Base-by-base conservation (phyloP, 2,113 vertebrate species). In the Megaceryle torquata region DNA sequence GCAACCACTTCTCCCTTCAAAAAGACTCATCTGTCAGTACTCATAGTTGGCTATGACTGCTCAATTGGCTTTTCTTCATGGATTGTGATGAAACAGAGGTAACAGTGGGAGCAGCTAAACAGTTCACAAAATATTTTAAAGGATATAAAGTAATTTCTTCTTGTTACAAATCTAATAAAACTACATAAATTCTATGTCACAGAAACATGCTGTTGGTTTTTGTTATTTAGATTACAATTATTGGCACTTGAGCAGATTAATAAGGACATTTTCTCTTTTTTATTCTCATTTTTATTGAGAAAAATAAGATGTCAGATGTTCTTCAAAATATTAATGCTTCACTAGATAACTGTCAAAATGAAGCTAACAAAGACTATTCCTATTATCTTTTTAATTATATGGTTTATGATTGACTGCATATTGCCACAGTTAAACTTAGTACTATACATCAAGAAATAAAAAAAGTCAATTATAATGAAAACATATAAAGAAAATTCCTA, bases 261-360 rank as follows among this genome's bases (percentile, higher is more conserved):
- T 64, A 69, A 82, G 17, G 41, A 83, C 48, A 50, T 56, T 77
- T 83, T 88, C 6, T 69, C 44, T 76, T 89, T 37, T 82, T 63
- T 13, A 46, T 43, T 71, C 8, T 79, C 26, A n/a, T 70, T 85
- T 79, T 82, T 88, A 70, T 76, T 82, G 60, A 19, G 63, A 72
- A 94, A 91, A 91, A 84, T 83, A 74, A 69, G 24, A 77, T 68
- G 81, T 37, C 57, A 86, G 37, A 41, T 64, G 6, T 59, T 89
- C 59, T 74, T 90, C 79, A 82, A 69, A 86, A 82, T 76, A 91
- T 80, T 82, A 80, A 86, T 78, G 13, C 24, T 91, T 72, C 75
- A 72, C 11, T 81, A 56, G 43, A 41, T 78, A 86, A 61, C 5
- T 88, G 37, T 53, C 41, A 74, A 93, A 85, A 88, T 48, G 9